Evolutionary conservation across 1,140 invertebrate genomes (phyloP).

Genomic region (Anadara kagoshimensis): DNA sequence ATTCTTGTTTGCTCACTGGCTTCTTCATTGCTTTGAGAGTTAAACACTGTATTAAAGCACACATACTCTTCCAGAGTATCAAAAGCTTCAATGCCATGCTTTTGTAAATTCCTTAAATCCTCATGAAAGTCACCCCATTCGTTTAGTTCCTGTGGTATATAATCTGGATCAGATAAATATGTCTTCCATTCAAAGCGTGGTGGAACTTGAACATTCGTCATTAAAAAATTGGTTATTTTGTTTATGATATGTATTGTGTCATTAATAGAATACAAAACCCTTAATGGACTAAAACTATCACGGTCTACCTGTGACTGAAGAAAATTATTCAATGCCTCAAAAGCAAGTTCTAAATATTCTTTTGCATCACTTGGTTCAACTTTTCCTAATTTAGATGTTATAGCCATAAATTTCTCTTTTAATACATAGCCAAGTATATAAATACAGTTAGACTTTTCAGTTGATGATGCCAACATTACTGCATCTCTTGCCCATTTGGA

Average conservation of each 20-base stretch:
- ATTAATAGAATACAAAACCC: not conserved
- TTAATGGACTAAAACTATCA: not conserved
- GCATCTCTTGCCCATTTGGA: constrained; percentile 21
- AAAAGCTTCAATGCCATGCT: constrained; percentile 11
- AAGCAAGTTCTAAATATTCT: not conserved
- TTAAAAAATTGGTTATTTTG: not conserved
- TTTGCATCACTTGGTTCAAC: not conserved
- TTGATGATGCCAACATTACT: constrained; percentile 8
- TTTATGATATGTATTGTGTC: not conserved
- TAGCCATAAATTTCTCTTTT: constrained; percentile 9
- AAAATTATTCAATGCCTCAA: constrained; percentile 6
- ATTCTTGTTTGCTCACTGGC: not conserved
- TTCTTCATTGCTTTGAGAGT: not conserved
- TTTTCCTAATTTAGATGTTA: not conserved
- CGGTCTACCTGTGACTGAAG: not conserved
- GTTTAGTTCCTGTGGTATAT: not conserved
- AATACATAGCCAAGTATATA: constrained; percentile 16
- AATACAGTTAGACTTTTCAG: not conserved
- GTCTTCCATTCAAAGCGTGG: not conserved
- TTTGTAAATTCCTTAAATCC: not conserved
- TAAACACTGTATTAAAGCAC: constrained; percentile 27
- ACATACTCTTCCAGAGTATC: constrained; percentile 10
- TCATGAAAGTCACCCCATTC: constrained; percentile 9
- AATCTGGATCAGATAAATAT: constrained; percentile 5
- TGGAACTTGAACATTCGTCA: not conserved